phyloP scores from a whole-genome alignment of 2,888 invertebrate genomes.

The Ormyrus nitidulus region DNA sequence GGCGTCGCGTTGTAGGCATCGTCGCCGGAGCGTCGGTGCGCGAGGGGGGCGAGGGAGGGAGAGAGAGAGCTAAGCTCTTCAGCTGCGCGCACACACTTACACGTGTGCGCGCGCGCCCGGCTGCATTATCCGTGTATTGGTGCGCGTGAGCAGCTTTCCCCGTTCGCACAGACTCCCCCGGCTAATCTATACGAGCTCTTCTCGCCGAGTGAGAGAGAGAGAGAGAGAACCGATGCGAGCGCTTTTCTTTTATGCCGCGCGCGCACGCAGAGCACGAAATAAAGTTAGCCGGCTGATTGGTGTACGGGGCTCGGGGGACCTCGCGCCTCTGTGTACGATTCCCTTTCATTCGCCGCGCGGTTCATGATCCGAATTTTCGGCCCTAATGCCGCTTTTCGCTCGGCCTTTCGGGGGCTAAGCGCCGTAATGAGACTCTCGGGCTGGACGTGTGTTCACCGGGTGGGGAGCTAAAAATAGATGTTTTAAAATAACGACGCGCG shows the following conservation, averaged over 20 bases:
- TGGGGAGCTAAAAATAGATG: slow-evolving; percentile 35
- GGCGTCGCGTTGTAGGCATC: too few species aligned
- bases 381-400: background rate
- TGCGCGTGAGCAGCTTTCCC: background rate
- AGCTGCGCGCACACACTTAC: background rate
- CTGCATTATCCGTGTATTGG: background rate
- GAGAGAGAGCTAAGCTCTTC: background rate
- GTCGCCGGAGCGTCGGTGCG: too few species aligned
- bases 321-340: background rate
- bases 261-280: slow-evolving; percentile 22
- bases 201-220: too few species aligned
- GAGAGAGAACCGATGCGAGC: too few species aligned
- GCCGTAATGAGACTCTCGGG: slow-evolving; percentile 21
- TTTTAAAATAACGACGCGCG: slow-evolving; percentile 33
- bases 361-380: slow-evolving; percentile 46
- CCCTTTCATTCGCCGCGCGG: background rate
- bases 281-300: slow-evolving; percentile 48
- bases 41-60: background rate
- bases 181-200: too few species aligned
- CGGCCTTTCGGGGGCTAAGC: slow-evolving; percentile 21
- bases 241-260: slow-evolving; percentile 6
- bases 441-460: slow-evolving; percentile 14
- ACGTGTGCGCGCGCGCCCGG: background rate
- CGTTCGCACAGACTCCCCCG: background rate
- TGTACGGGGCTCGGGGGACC: slow-evolving; percentile 7